Percentiles rank a stretch among this genome's conserved stretches.
phyloP scores from a whole-genome alignment of 2,797 vertebrate genomes.

The Semotilus atromaculatus region DNA sequence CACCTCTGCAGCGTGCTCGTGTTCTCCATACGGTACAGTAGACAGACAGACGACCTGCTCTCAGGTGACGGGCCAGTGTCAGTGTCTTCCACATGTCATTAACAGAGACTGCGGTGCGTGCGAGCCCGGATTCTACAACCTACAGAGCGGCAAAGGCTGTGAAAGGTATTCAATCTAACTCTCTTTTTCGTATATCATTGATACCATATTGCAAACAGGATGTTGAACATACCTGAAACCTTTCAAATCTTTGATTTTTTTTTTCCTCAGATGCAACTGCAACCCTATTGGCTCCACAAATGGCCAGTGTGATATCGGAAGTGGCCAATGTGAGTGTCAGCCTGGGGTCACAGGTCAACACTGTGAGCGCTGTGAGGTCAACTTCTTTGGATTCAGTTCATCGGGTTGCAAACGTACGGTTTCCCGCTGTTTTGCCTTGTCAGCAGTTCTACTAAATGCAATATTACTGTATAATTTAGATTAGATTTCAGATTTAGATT shows the following conservation, averaged over 20 bases:
- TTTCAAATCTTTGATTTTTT: neutral
- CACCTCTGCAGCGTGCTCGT: slow-evolving; percentile 82
- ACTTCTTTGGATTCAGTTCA: slow-evolving; percentile 92
- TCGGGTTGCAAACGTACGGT: slow-evolving; percentile 95
- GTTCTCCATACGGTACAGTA: slow-evolving; percentile 83
- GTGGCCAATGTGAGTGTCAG: slow-evolving; percentile 95
- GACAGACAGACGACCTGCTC: slow-evolving; percentile 81
- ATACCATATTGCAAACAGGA: neutral
- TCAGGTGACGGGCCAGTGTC: slow-evolving; percentile 91
- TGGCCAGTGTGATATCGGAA: slow-evolving; percentile 89
- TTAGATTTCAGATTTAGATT: neutral
- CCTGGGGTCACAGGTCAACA: slow-evolving; percentile 86
- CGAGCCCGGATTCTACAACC: slow-evolving; percentile 90
- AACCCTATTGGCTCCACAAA: slow-evolving; percentile 89
- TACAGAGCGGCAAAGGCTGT: slow-evolving; percentile 88
- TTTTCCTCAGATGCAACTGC: slow-evolving; percentile 86
- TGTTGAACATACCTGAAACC: neutral
- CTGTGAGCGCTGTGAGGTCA: slow-evolving; percentile 88
- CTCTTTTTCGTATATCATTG: neutral
- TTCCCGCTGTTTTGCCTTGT: neutral
- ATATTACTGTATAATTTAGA: neutral
- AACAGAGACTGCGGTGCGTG: slow-evolving; percentile 90
- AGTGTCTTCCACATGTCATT: slow-evolving; percentile 85
- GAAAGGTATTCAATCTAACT: slow-evolving; percentile 76
- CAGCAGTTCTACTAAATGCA: neutral